Base-by-base conservation (phyloP, 2,888 invertebrate species). In the Sussaba pulchella region DNA sequence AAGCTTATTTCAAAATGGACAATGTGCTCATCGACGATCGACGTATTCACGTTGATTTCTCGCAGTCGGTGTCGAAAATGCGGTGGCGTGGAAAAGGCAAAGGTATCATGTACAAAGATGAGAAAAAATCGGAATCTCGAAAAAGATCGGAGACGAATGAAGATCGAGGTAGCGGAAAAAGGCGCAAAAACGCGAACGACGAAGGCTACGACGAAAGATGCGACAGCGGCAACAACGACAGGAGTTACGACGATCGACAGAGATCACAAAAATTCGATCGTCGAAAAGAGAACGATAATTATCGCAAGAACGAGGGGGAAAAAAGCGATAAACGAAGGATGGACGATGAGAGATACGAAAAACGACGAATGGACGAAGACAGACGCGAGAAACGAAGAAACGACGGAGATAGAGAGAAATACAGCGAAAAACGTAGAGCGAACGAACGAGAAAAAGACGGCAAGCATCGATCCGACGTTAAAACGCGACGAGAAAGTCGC, bases 1-100 rank as follows among this genome's bases (percentile, higher is more conserved):
- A 97, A 87, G 99, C 99, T 0, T 99, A 98, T 92, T 99, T 99
- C 89, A 99, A 99, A 94, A 99, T 99, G 99, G 99, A 99, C 91
- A 99, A 99, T 93, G 99, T 99, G 0, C 93, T 99, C 5, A 99
- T 99, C 87, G 99, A 99, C 93, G 99, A 99, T 91, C 94, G 99
- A 26, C 94, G 99, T 83, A 99, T 99, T 88, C 99, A 99, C 93
- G 99, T 99, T 0, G 99, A 99, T 93, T 99, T 99, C 93, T 99
- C 99, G 83, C 99, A 99, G 92, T 99, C 99, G 63, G 99, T 99
- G 0, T 96, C 99, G 1, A 99, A 99, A 93, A 95, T 98, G 86
- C 96, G 96, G 87, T 98, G 98, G 97, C 94, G 95, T 70, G 98
- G 98, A 1, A 98, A 98, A 93, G 98, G 97, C 0, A 94, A 96